Percentiles rank a stretch among this genome's conserved stretches.
phyloP scores from a whole-genome alignment of 2,113 vertebrate genomes.

The Chunga burmeisteri region DNA sequence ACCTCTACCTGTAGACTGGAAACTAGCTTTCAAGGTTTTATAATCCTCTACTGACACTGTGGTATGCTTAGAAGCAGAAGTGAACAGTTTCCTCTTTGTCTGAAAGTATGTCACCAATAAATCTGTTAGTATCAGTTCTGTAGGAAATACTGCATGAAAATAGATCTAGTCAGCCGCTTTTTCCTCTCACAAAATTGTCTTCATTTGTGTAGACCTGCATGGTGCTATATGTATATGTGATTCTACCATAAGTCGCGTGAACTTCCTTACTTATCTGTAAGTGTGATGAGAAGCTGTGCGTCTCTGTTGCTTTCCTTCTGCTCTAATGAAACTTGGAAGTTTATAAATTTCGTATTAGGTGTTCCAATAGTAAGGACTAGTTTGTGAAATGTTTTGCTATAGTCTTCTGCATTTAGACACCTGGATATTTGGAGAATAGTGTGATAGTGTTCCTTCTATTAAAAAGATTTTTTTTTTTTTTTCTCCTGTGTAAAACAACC shows the following conservation, averaged over 20 bases:
- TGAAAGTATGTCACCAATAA: background rate
- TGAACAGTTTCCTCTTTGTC: background rate
- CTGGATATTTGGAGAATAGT: background rate
- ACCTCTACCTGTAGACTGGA: background rate
- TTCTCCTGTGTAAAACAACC: background rate
- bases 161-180: background rate
- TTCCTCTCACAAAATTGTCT: background rate
- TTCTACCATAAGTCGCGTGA: background rate
- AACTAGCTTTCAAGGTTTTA: background rate
- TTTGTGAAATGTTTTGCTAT: background rate
- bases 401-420: background rate
- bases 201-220: background rate
- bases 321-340: background rate
- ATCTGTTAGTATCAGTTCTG: background rate
- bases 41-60: background rate
- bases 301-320: background rate
- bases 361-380: background rate
- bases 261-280: background rate
- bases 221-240: background rate
- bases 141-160: background rate
- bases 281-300: background rate
- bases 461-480: background rate
- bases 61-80: background rate
- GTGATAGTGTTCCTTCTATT: background rate
- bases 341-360: background rate